These are phyloP conservation scores for Xiphophorus maculatus DNA, from an alignment of 2,113 vertebrate genomes.

Conservation along the genomic window DNA sequence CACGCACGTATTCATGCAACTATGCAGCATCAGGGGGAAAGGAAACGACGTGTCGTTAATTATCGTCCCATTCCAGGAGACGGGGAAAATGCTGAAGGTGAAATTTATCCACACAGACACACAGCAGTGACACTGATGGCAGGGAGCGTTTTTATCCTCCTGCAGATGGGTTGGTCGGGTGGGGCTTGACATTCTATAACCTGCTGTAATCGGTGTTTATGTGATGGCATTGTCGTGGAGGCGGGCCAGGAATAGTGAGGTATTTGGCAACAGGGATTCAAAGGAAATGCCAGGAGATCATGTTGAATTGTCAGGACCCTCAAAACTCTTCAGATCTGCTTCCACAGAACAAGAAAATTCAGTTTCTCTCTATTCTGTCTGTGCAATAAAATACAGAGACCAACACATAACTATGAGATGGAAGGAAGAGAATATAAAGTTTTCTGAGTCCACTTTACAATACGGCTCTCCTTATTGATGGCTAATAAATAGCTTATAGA, in stretches of 20 bases:
- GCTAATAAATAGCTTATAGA: too few relatives aligned
- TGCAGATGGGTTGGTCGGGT: conserved; percentile 28
- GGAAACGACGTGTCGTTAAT: conserved; percentile 37
- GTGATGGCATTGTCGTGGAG: conserved; percentile 52
- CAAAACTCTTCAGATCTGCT: conserved; percentile 42
- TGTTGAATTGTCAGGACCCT: conserved; percentile 54
- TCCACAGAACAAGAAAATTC: conserved; percentile 42
- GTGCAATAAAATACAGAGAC: neutral
- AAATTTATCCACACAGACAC: conserved; percentile 11
- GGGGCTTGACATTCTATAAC: conserved; percentile 51
- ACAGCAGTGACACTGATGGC: conserved; percentile 16
- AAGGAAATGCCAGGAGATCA: conserved; percentile 56
- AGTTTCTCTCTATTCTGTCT: neutral
- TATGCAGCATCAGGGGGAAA: neutral
- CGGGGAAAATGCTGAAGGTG: conserved; percentile 22
- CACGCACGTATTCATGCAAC: conserved; percentile 12
- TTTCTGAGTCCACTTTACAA: neutral
- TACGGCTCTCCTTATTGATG: too few relatives aligned
- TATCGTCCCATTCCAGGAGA: conserved; percentile 28
- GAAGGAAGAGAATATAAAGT: neutral
- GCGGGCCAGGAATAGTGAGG: conserved; percentile 43
- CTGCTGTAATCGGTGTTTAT: conserved; percentile 71
- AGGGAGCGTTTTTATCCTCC: conserved; percentile 15
- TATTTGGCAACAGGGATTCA: conserved; percentile 35
- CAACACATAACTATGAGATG: neutral